Evolutionary conservation across 2,797 vertebrate genomes (phyloP), one percentile per base, ranked within the genome.

Genomic region (Sciaenops ocellatus): DNA sequence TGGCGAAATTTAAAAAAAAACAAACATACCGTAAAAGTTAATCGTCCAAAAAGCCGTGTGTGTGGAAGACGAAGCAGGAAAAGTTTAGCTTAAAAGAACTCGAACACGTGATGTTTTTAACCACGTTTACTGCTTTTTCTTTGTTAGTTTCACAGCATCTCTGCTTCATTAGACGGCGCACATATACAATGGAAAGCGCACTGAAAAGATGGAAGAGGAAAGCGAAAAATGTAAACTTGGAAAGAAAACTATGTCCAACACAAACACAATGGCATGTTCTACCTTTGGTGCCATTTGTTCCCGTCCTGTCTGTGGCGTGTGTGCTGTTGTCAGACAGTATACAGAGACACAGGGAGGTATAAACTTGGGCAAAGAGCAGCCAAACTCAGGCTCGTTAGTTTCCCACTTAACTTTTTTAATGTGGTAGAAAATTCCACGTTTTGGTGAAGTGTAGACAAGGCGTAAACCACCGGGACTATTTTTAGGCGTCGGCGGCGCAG

Each of bases 401-500:
- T 81, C 77, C 79, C 68, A 10, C 69, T 73, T 55, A 3, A 64
- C 55, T 60, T 63, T 38, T 74, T 79, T 87, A 55, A 88, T 80
- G 86, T 86, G 88, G 75, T 69, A 2, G 4, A 78, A 78, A 75
- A 69, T 77, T 83, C 82, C 85, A 72, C 7, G 68, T 85, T 89
- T 89, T 85, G 89, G 88, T 81, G 64, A 86, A 80, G 78, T 70
- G 77, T 56, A 85, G 89, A 87, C 85, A 47, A 89, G 88, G 85
- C 80, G 69, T 87, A 52, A 87, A 87, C 84, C 84, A 11, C 51
- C 0, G 44, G 38, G 59, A 38, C 77, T 90, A 85, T 86, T 86
- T 86, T 84, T 89, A 84, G 86, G 73, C 79, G 66, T 30, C 0
- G 59, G 71, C 60, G 18, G 79, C 24, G 46, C 73, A 46, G 57